A percentile compares a stretch with the other conserved stretches of the same genome.
phyloP scores from a whole-genome alignment of 2,113 vertebrate genomes.

The Nycticorax nycticorax region DNA sequence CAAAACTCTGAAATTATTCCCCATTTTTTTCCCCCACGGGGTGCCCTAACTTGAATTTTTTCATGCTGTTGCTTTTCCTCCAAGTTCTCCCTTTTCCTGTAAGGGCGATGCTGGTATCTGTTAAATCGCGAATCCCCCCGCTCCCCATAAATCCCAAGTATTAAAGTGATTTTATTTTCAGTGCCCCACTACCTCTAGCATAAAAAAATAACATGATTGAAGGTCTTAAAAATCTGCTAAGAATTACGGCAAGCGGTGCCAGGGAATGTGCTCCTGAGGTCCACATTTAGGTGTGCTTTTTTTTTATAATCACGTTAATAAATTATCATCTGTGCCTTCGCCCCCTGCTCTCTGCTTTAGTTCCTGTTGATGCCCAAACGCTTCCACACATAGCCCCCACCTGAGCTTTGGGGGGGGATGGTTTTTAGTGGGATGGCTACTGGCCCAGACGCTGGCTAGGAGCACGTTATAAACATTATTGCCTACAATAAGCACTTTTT shows the following conservation, averaged over 20 bases:
- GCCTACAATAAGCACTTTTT: not conserved
- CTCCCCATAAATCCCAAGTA: not conserved
- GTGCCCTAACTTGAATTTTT: not conserved
- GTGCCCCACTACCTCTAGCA: not conserved
- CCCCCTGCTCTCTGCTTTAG: not conserved
- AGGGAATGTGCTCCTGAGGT: not conserved
- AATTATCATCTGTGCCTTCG: not conserved
- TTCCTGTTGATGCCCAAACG: not conserved
- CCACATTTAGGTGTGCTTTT: too few relatives aligned
- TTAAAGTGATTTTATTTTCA: not conserved
- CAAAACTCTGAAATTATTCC: rapidly evolving
- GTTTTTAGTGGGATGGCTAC: not conserved
- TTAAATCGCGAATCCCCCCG: rapidly evolving
- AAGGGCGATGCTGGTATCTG: not conserved
- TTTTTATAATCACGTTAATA: not conserved
- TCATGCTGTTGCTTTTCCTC: not conserved
- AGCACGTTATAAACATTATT: not conserved
- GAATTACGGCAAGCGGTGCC: not conserved
- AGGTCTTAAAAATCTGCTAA: not conserved
- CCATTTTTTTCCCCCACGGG: rapidly evolving
- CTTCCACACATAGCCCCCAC: not conserved
- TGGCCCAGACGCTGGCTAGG: not conserved
- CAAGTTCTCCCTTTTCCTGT: not conserved
- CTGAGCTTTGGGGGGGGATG: not conserved
- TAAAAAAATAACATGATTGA: not conserved